Evolutionary conservation across 2,888 invertebrate species (phyloP).

Genomic region (Smittia aterrima): DNA sequence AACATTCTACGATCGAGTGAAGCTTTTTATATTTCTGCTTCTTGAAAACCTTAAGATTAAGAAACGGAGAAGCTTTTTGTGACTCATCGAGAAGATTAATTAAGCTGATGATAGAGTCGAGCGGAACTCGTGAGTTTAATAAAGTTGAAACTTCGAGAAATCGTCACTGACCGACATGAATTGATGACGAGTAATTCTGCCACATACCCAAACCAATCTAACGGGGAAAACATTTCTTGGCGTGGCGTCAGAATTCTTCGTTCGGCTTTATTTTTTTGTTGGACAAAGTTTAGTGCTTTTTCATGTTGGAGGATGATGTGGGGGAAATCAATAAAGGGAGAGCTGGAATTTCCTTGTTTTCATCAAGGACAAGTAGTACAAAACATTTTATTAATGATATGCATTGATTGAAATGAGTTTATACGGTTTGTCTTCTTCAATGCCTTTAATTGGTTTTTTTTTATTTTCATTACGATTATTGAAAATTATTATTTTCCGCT

Average conservation of each 20-base stretch:
- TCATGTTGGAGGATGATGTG: not conserved
- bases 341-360: not conserved
- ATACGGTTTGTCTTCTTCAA: not conserved
- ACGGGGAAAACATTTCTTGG: not conserved
- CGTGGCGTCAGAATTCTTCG: constrained; percentile 9
- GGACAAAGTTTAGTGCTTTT: not conserved
- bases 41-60: not conserved
- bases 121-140: not conserved
- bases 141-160: not conserved
- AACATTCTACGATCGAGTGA: not conserved
- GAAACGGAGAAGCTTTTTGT: not conserved
- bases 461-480: not conserved
- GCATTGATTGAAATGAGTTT: not conserved
- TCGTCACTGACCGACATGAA: not conserved
- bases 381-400: too few species aligned
- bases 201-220: not conserved
- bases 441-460: not conserved
- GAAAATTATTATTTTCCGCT: not conserved
- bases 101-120: not conserved
- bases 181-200: not conserved
- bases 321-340: not conserved
- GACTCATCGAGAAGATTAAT: not conserved
- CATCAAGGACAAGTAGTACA: not conserved
- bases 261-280: not conserved
- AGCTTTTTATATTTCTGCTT: not conserved